Evolutionary conservation across 2,888 invertebrate genomes (phyloP), one percentile per base, ranked within the genome.

Genomic region (Drosophila ochracea): DNA sequence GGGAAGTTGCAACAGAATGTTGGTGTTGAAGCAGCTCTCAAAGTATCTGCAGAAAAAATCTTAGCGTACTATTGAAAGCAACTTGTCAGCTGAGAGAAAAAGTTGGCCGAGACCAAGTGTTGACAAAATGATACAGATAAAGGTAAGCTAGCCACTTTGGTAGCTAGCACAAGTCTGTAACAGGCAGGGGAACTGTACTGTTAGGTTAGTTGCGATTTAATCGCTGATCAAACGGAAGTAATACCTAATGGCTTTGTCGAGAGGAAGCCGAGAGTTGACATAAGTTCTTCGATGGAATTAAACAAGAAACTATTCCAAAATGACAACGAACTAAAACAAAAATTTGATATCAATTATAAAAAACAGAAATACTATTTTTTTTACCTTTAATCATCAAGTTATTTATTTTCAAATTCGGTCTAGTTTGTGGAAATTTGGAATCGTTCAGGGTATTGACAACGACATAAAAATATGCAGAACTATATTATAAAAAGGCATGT

Each of bases 11-110:
- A 19, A 30, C 52, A 25, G 30, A 35, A 55, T 35, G 55, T 41
- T 16, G 43, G 2, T 21, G 43, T 21, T 61, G 28, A n/a, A 35
- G 30, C 35, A 41, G 31, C 13, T 41, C 55, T 55, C 16, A 37
- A 57, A 57, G 39, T 57, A 55, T 57, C 55, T 41, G 25, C 9
- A 10, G 33, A 16, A 41, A 62, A 55, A 4, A 55, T 62, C 31
- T 31, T 33, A 28, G 19, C 35, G 10, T 37, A 28, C 30, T 37
- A 57, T 57, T 57, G 41, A 55, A 35, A 50, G 50, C 57, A 68
- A 68, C 50, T 68, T 55, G 67, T 53, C 39, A 53, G 64, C 13
- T 28, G 37, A 60, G 60, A n/a, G 28, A 7, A 41, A 31, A 54
- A 55, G 11, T 16, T 57, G 33, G 16, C 35, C 19, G n/a, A 59